Percentiles rank a stretch among this genome's conserved stretches.
These are phyloP conservation scores for Dendrophyllia cribrosa DNA, from an alignment of 64 coral and sea anemone genomes.

Conservation along the genomic window DNA sequence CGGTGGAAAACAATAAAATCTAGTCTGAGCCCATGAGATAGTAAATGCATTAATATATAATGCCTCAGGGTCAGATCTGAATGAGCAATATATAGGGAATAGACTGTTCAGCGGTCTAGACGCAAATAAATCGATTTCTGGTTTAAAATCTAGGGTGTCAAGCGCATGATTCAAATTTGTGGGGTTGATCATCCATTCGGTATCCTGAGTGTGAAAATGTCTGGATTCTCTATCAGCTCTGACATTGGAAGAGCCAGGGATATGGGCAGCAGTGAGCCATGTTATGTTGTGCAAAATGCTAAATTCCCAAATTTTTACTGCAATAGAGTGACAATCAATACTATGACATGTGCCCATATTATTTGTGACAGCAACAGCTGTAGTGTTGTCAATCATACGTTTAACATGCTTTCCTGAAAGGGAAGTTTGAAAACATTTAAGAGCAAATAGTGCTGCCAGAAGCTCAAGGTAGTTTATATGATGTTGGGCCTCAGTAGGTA, in stretches of 20 bases:
- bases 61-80: slow-evolving; percentile 45
- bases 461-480: slow-evolving; percentile 40
- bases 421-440: slow-evolving; percentile 13
- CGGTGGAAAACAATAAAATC: no score
- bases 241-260: no score
- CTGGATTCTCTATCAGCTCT: no score
- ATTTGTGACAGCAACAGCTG: slow-evolving; percentile 48
- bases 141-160: slow-evolving; percentile 6
- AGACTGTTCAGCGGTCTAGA: slow-evolving; percentile 49
- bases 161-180: slow-evolving; percentile 13
- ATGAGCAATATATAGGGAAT: slow-evolving; percentile 32
- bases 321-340: slow-evolving; percentile 14
- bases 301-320: slow-evolving; percentile 42
- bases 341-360: slow-evolving; percentile 42
- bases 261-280: slow-evolving; percentile 76
- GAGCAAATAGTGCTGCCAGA: slow-evolving; percentile 37
- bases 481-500: neutral
- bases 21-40: slow-evolving; percentile 18
- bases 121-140: slow-evolving; percentile 63
- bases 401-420: slow-evolving; percentile 51
- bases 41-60: slow-evolving; percentile 23
- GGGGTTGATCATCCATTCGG: no score
- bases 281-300: slow-evolving; percentile 33
- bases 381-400: slow-evolving; percentile 55
- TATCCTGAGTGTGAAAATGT: no score